Conservation (phyloP, 1,140 invertebrate species). For the Heliconius himera region DNA sequence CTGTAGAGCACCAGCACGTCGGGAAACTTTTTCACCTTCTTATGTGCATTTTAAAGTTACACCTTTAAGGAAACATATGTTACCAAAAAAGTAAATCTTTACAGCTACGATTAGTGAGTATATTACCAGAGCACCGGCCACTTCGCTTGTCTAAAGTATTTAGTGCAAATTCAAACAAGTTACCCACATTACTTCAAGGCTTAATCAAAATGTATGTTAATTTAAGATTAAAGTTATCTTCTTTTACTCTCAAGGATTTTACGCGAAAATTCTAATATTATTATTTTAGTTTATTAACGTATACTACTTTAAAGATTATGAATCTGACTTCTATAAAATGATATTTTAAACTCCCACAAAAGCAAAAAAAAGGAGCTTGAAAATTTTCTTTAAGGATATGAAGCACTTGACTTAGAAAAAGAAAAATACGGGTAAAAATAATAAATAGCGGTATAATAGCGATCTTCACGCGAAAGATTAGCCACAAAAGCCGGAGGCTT, state of each 20-base stretch:
- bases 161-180: neutral
- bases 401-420: conserved; percentile 72
- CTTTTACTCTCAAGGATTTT: too few species aligned
- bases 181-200: neutral
- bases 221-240: neutral
- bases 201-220: conserved; percentile 22
- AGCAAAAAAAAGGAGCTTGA: conserved; percentile 33
- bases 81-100: neutral
- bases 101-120: neutral
- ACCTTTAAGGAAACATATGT: neutral
- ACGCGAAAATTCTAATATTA: neutral
- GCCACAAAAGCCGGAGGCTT: conserved; percentile 76
- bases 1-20: conserved; percentile 37
- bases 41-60: conserved; percentile 6
- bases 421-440: conserved; percentile 75
- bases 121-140: neutral
- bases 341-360: neutral
- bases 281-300: neutral
- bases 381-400: conserved; percentile 62
- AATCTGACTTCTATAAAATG: neutral
- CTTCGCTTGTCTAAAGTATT: neutral
- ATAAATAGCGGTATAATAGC: conserved; percentile 80
- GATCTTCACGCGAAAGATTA: conserved; percentile 80
- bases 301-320: too few species aligned
- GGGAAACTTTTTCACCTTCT: neutral